These are phyloP conservation scores for Archocentrus centrarchus DNA, from an alignment of 2,113 vertebrate species.

Conservation along the genomic window DNA sequence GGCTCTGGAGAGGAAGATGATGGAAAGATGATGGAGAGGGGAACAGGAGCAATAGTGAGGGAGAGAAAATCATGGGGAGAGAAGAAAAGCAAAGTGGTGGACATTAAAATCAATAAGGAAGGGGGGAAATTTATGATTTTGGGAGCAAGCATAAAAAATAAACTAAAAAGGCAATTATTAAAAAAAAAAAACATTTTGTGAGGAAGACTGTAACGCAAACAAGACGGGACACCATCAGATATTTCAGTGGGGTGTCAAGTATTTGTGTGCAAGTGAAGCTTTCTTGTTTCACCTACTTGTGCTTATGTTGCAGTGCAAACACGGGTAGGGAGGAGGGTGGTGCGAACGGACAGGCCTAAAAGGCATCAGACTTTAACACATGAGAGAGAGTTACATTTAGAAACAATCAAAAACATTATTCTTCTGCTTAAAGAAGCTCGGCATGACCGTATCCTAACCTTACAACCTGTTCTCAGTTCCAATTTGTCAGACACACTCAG, in stretches of 20 bases:
- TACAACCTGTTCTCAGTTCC: not conserved
- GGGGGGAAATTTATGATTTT: not conserved
- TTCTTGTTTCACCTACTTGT: not conserved
- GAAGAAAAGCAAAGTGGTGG: not conserved
- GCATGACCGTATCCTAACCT: not conserved
- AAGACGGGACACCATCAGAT: not conserved
- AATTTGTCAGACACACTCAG: not conserved
- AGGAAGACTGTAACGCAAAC: not conserved
- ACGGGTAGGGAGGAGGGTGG: not conserved
- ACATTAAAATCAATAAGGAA: not conserved
- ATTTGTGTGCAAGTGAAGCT: no score
- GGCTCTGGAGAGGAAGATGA: constrained; percentile 51
- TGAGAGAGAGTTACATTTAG: not conserved
- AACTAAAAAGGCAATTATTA: not conserved
- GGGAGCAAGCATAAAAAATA: not conserved
- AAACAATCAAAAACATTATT: not conserved
- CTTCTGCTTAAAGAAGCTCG: not conserved
- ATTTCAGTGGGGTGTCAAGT: not conserved
- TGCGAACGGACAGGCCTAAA: not conserved
- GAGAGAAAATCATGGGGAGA: constrained; percentile 9
- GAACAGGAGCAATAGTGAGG: not conserved
- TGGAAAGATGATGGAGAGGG: constrained; percentile 54
- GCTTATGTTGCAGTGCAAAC: not conserved
- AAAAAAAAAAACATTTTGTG: not conserved
- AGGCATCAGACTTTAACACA: not conserved